Percentiles rank a stretch among this genome's conserved stretches.
Conservation (phyloP, 2,888 invertebrate species). For the Drosophila cracens region DNA sequence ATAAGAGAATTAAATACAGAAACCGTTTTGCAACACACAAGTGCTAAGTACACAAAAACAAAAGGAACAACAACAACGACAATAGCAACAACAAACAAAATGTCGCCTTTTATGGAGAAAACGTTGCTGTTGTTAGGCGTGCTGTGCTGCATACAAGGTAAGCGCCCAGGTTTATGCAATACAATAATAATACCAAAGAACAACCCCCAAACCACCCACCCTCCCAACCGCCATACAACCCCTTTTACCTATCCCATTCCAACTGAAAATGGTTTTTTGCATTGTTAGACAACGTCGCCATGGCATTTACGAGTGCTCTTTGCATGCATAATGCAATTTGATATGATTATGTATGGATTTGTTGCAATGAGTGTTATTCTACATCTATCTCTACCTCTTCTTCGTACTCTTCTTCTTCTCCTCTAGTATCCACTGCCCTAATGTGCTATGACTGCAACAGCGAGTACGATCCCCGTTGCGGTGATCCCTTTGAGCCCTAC, state of each 20-base stretch:
- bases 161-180: constrained; percentile 66
- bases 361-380: constrained; percentile 7
- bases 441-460: constrained; percentile 97
- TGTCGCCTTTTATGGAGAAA: constrained; percentile 84
- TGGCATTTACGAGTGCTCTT: constrained; percentile 27
- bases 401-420: constrained; percentile 2
- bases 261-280: constrained; percentile 10
- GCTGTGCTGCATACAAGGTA: constrained; percentile 84
- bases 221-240: not conserved
- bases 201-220: not conserved
- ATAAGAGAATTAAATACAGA: constrained; percentile 9
- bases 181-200: constrained; percentile 30
- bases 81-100: constrained; percentile 39
- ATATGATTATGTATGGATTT: constrained; percentile 25
- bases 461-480: constrained; percentile 94
- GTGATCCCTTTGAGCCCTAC: constrained; percentile 94
- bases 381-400: not conserved
- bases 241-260: not conserved
- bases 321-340: constrained; percentile 28
- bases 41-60: constrained; percentile 22
- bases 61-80: constrained; percentile 15
- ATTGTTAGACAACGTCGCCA: constrained; percentile 35
- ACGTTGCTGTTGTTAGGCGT: constrained; percentile 82
- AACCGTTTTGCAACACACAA: constrained; percentile 16
- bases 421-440: constrained; percentile 87